Percentiles rank a stretch among this genome's conserved stretches.
phyloP scores from a whole-genome alignment of 2,888 invertebrate species.

The Venusia cambrica region DNA sequence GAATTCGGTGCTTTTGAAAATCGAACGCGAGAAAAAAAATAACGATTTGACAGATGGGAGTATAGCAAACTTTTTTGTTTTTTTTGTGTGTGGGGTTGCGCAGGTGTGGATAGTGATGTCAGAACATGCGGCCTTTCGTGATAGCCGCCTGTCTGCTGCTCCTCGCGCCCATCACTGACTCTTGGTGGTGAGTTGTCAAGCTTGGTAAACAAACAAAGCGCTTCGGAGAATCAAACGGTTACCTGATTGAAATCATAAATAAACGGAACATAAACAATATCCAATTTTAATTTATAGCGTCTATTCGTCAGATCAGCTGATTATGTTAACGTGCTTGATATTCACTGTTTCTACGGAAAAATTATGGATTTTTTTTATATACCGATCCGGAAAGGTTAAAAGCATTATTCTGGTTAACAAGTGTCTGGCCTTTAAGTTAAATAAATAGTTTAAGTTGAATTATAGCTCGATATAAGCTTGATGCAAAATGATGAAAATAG shows the following conservation, averaged over 20 bases:
- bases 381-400: too few species aligned
- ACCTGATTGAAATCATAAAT: constrained; percentile 17
- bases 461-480: too few species aligned
- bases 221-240: constrained; percentile 11
- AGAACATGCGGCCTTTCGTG: constrained; percentile 87
- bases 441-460: too few species aligned
- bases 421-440: too few species aligned
- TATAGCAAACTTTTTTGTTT: constrained; percentile 37
- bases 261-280: constrained; percentile 15
- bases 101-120: constrained; percentile 69
- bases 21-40: constrained; percentile 41
- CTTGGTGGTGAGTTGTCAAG: constrained; percentile 89
- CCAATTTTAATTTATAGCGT: constrained; percentile 14
- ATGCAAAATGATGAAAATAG: constrained; percentile 3
- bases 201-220: constrained; percentile 16
- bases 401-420: too few species aligned
- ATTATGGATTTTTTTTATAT: too few species aligned
- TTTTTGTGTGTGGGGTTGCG: constrained; percentile 39
- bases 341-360: neutral
- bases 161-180: constrained; percentile 93
- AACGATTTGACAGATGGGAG: constrained; percentile 25
- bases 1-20: constrained; percentile 65
- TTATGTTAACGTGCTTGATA: constrained; percentile 9
- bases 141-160: constrained; percentile 92
- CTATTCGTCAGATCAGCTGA: constrained; percentile 21